These are phyloP conservation scores for Xiphophorus couchianus DNA, from an alignment of 2,113 vertebrate genomes.

Conservation along the genomic window DNA sequence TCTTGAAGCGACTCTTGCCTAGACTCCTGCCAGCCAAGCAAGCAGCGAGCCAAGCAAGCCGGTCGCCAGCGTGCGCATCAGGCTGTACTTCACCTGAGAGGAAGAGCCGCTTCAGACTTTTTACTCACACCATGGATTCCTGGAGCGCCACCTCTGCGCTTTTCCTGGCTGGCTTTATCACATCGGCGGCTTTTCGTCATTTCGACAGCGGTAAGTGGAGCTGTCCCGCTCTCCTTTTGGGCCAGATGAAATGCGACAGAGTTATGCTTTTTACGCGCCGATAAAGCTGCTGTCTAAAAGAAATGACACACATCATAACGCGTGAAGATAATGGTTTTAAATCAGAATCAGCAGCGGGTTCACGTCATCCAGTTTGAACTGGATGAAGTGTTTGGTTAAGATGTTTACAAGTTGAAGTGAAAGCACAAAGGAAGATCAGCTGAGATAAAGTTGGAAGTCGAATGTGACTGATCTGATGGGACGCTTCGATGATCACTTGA, in stretches of 20 bases:
- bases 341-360: not conserved
- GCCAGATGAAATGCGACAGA: constrained; percentile 9
- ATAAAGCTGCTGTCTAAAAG: not conserved
- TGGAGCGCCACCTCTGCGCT: constrained; percentile 69
- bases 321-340: not conserved
- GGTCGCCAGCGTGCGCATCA: constrained; percentile 50
- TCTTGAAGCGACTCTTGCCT: constrained; percentile 31
- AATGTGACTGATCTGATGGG: not conserved
- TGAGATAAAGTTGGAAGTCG: not conserved
- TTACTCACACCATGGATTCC: constrained; percentile 73
- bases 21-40: constrained; percentile 16
- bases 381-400: not conserved
- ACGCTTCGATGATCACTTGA: not conserved
- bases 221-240: constrained; percentile 32
- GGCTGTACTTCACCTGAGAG: constrained; percentile 73
- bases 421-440: not conserved
- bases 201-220: constrained; percentile 80
- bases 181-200: constrained; percentile 70
- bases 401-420: constrained; percentile 10
- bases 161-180: constrained; percentile 73
- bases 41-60: not conserved
- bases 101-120: constrained; percentile 12
- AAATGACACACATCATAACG: not conserved
- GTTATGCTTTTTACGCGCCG: constrained; percentile 25
- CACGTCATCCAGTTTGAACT: constrained; percentile 26